Conservation (phyloP, 2,113 vertebrate genomes). For the Stegostoma tigrinum region DNA sequence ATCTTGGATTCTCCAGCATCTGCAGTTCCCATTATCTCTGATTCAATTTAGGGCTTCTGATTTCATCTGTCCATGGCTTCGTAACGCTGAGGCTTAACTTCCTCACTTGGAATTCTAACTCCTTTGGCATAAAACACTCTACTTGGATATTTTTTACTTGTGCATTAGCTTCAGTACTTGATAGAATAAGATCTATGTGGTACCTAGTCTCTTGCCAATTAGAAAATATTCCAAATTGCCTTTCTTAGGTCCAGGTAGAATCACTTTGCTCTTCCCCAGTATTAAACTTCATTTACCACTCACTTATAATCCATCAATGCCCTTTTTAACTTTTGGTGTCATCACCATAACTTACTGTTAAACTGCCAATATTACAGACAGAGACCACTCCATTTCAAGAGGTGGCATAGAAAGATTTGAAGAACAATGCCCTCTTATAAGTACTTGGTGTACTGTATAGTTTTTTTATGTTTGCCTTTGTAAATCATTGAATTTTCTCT, state of each 20-base stretch:
- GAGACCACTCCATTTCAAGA: not conserved
- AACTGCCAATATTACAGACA: not conserved
- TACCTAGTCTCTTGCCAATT: not conserved
- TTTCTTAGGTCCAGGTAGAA: not conserved
- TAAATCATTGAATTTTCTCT: not conserved
- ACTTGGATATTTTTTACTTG: not conserved
- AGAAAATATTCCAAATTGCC: not conserved
- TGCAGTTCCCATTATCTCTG: too few relatives aligned
- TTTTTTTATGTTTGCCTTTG: not conserved
- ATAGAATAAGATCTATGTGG: not conserved
- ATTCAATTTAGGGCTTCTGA: not conserved
- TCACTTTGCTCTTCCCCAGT: not conserved
- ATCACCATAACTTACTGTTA: not conserved
- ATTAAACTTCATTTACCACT: not conserved
- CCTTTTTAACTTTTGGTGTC: not conserved
- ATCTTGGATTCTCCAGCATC: too few relatives aligned
- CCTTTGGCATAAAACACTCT: not conserved
- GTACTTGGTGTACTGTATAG: not conserved
- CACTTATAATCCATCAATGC: not conserved
- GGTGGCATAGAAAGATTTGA: not conserved
- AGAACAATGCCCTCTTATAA: not conserved
- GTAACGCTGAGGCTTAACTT: not conserved
- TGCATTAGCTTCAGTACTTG: not conserved
- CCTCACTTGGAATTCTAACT: not conserved
- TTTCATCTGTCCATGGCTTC: not conserved